Base-by-base conservation (phyloP, 1,140 invertebrate species). In the Hyposmocoma kahamanoa region DNA sequence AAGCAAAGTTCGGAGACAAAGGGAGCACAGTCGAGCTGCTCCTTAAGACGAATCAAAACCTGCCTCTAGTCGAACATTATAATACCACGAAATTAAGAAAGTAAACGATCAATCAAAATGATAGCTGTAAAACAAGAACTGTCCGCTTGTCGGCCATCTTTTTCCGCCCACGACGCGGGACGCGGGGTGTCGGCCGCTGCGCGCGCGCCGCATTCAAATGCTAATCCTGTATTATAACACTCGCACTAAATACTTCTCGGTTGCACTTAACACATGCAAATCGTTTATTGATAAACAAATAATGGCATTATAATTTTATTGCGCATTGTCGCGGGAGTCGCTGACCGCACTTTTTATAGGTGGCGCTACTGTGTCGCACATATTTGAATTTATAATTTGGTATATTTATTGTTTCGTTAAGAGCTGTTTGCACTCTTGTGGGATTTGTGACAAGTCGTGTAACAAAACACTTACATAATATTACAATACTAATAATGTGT, bases 261-360 rank as follows among this genome's bases (percentile, higher is more conserved):
- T 46, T 66, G 61, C 71, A 74, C 61, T 74, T 74, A 69, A 71
- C 73, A 81, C 77, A 84, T 84, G 80, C 77, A 78, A 84, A 84
- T 84, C 69, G 63, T 58, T 72, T 74, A 79, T 77, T 73, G 73
- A 84, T 81, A 76, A 79, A 81, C 80, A 80, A 84, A 81, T 79
- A 72, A 76, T 72, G 53, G 65, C 53, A 78, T 80, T 80, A 81
- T 74, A 67, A 77, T 74, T 76, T 78, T 81, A 80, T 78, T 72
- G 62, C 62, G 57, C 67, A 79, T 76, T 79, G 79, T 80, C 47
- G 30, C 39, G 42, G 54, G 53, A 52, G 63, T 67, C 73, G 62
- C 48, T 73, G 76, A 72, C 75, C 69, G 71, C 64, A 28, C 55
- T 57, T 60, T 63, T 63, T 58, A 46, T 56, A 63, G 61, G 59